phyloP scores from a whole-genome alignment of 2,888 invertebrate species.

The Oscheius onirici region DNA sequence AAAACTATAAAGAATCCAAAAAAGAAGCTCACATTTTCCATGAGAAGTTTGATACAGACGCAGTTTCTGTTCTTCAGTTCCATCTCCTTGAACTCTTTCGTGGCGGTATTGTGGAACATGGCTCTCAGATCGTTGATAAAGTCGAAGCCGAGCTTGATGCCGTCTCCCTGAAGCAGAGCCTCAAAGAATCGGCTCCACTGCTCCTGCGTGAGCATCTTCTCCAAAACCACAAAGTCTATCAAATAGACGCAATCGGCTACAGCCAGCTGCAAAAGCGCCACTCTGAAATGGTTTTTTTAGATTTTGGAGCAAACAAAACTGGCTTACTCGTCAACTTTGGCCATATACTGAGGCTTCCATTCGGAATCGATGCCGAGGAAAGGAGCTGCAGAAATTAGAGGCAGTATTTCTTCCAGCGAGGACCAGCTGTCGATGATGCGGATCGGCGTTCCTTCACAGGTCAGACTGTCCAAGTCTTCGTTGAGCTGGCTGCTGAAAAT shows the following conservation, averaged over 20 bases:
- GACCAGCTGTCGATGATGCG: slow-evolving; percentile 2
- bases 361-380: slow-evolving; percentile 49
- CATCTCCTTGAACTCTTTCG: slow-evolving; percentile 16
- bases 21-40: slow-evolving; percentile 36
- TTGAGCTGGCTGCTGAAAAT: background rate
- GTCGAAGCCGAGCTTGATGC: slow-evolving; percentile 44
- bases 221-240: slow-evolving; percentile 41
- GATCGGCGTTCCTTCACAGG: slow-evolving; percentile 15
- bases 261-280: slow-evolving; percentile 46
- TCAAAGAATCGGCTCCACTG: slow-evolving; percentile 42
- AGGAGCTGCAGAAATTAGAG: background rate
- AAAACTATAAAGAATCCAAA: no score
- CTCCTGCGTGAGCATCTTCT: background rate
- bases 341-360: slow-evolving; percentile 42
- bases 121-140: slow-evolving; percentile 46
- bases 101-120: slow-evolving; percentile 25
- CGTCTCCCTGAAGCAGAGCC: slow-evolving; percentile 31
- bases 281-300: slow-evolving; percentile 25
- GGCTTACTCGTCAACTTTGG: slow-evolving; percentile 22
- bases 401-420: slow-evolving; percentile 9
- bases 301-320: background rate
- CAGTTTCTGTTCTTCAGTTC: slow-evolving; percentile 28
- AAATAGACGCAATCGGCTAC: slow-evolving; percentile 36
- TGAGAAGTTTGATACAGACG: slow-evolving; percentile 39
- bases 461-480: background rate